Percentiles rank a stretch among this genome's conserved stretches.
Evolutionary conservation across 2,888 invertebrate species (phyloP).

Genomic region (Kuschelorhynchus macadamiae): DNA sequence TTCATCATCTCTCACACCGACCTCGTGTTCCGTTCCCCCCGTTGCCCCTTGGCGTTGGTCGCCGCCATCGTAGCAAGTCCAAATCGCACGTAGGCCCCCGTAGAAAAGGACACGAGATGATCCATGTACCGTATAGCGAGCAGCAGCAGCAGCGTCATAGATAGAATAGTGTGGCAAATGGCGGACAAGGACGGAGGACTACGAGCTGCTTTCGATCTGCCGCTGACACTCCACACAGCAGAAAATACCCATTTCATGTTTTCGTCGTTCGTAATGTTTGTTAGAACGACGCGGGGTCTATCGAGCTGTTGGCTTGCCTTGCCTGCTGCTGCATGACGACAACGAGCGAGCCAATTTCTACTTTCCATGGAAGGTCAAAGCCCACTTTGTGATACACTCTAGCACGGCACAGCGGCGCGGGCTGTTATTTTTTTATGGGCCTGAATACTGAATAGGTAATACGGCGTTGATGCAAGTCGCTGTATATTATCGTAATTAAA

Average conservation of each 20-base stretch:
- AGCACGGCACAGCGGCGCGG: conserved; percentile 15
- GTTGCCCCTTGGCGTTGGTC: too few relatives aligned
- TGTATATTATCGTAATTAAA: too few relatives aligned
- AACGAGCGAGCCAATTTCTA: conserved; percentile 34
- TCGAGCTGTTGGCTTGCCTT: conserved; percentile 10
- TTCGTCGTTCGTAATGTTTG: too few relatives aligned
- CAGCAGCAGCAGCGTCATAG: too few relatives aligned
- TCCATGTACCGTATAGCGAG: conserved; percentile 18
- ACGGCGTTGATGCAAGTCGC: too few relatives aligned
- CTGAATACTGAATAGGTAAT: too few relatives aligned
- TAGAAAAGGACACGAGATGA: conserved; percentile 23
- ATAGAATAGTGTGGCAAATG: conserved; percentile 5
- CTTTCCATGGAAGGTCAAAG: conserved; percentile 43
- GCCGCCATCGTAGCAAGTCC: conserved; percentile 24
- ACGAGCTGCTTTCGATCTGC: conserved; percentile 23
- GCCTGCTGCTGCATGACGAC: conserved; percentile 24
- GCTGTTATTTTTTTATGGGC: background rate
- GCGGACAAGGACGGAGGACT: conserved; percentile 22
- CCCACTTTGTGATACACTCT: conserved; percentile 17
- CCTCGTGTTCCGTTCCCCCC: conserved; percentile 21
- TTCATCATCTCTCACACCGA: conserved; percentile 18
- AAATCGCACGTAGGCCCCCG: conserved; percentile 23
- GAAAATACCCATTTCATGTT: conserved; percentile 30
- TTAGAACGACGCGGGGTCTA: too few relatives aligned
- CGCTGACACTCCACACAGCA: conserved; percentile 34